Evolutionary conservation across 2,113 vertebrate genomes (phyloP).

Genomic region (Bufo gargarizans): DNA sequence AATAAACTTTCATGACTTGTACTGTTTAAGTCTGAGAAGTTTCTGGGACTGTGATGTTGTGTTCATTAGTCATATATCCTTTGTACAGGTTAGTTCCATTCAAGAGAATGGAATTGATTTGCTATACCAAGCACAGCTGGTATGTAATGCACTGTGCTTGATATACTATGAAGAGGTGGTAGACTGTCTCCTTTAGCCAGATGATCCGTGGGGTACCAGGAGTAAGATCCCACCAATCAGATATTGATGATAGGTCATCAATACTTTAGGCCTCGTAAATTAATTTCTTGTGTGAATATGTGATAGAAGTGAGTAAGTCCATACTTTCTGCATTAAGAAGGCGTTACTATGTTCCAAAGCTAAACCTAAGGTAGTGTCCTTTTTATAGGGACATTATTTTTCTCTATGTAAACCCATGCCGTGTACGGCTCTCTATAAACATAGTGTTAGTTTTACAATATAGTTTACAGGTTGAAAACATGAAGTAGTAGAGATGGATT

Average conservation of each 20-base stretch:
- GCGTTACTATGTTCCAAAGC: background rate
- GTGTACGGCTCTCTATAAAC: background rate
- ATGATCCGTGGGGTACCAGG: too few relatives aligned
- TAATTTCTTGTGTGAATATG: background rate
- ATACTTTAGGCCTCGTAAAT: too few relatives aligned
- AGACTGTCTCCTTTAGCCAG: too few relatives aligned
- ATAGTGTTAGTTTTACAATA: constrained; percentile 9
- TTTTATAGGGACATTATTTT: background rate
- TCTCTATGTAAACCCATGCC: background rate
- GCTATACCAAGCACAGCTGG: too few relatives aligned
- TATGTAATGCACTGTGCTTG: too few relatives aligned
- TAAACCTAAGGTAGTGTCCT: background rate
- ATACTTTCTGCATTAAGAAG: background rate
- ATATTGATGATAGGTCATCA: too few relatives aligned
- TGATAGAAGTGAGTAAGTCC: background rate
- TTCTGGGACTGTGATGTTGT: too few relatives aligned
- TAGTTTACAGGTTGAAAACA: background rate
- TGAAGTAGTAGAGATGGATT: constrained; percentile 9
- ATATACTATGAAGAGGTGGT: too few relatives aligned
- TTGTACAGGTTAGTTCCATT: too few relatives aligned
- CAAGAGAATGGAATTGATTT: too few relatives aligned
- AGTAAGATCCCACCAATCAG: too few relatives aligned
- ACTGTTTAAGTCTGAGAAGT: background rate
- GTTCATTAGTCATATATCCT: too few relatives aligned
- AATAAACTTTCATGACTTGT: background rate